Evolutionary conservation across 2,113 vertebrate species (phyloP).

Genomic region (Cyanoderma ruficeps): DNA sequence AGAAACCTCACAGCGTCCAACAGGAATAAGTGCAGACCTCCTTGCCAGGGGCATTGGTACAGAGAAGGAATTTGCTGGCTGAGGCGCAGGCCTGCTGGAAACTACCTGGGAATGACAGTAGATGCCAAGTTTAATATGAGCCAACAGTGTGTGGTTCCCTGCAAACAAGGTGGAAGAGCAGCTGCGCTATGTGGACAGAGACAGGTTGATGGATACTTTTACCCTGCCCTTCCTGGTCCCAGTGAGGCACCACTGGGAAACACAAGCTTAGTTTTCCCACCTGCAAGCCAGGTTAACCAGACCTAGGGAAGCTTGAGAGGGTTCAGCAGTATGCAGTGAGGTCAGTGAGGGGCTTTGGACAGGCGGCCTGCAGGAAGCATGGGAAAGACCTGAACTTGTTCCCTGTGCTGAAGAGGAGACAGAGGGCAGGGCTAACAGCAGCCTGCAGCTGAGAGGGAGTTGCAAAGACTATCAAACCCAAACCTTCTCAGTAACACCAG

Average conservation of each 20-base stretch:
- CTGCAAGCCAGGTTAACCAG: not conserved
- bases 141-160: not conserved
- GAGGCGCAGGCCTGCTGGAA: not conserved
- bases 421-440: not conserved
- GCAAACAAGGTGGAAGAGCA: not conserved
- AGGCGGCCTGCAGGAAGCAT: not conserved
- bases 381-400: not conserved
- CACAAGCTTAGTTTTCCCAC: not conserved
- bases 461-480: not conserved
- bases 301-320: not conserved
- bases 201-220: not conserved
- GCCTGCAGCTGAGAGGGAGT: not conserved
- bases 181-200: not conserved
- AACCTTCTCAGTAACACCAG: not conserved
- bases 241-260: not conserved
- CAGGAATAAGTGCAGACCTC: not conserved
- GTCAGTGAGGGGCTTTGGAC: not conserved
- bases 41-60: accelerated
- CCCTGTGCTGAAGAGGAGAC: not conserved
- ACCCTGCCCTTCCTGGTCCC: not conserved
- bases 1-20: not conserved
- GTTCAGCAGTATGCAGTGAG: not conserved
- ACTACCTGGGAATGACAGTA: accelerated
- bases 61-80: not conserved
- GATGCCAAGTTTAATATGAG: not conserved